These are phyloP conservation scores for Hirtodrosophila duncani DNA, from an alignment of 2,888 invertebrate species.

Conservation along the genomic window DNA sequence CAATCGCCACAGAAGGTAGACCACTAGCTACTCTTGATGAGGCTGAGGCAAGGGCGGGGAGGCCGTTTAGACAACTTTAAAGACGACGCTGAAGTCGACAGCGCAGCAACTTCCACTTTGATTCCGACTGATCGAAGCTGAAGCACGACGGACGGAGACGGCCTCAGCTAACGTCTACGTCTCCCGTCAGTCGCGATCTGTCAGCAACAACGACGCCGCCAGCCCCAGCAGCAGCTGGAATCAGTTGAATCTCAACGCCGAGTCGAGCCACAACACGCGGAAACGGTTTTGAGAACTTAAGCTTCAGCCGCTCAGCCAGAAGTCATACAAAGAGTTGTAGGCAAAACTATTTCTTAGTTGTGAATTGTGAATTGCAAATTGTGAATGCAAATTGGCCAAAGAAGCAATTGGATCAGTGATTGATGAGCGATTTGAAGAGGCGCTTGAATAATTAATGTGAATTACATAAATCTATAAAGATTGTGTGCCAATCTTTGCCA, in stretches of 20 bases:
- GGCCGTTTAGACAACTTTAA: constrained; percentile 53
- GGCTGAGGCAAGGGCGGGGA: too few species aligned
- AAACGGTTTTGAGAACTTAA: constrained; percentile 29
- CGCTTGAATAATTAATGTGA: constrained; percentile 21
- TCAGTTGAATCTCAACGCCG: constrained; percentile 55
- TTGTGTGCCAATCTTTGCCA: constrained; percentile 39
- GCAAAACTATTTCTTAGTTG: too few species aligned
- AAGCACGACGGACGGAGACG: too few species aligned
- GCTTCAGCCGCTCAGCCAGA: too few species aligned
- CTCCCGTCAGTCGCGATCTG: constrained; percentile 51
- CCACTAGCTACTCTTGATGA: constrained; percentile 46
- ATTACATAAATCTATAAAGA: not conserved
- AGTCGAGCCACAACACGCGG: constrained; percentile 57
- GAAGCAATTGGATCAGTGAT: constrained; percentile 4
- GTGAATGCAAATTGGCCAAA: constrained; percentile 17
- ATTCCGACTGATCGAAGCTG: too few species aligned
- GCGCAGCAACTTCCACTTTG: constrained; percentile 8
- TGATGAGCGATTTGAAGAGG: constrained; percentile 23
- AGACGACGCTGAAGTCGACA: constrained; percentile 11
- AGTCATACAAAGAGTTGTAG: too few species aligned
- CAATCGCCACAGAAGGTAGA: constrained; percentile 32
- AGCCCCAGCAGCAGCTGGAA: constrained; percentile 26
- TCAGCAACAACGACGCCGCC: constrained; percentile 37
- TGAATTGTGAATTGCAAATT: too few species aligned
- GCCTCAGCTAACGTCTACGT: too few species aligned